Percentiles rank a stretch among this genome's conserved stretches.
Conservation (phyloP, 2,113 vertebrate genomes). For the Smithornis capensis region DNA sequence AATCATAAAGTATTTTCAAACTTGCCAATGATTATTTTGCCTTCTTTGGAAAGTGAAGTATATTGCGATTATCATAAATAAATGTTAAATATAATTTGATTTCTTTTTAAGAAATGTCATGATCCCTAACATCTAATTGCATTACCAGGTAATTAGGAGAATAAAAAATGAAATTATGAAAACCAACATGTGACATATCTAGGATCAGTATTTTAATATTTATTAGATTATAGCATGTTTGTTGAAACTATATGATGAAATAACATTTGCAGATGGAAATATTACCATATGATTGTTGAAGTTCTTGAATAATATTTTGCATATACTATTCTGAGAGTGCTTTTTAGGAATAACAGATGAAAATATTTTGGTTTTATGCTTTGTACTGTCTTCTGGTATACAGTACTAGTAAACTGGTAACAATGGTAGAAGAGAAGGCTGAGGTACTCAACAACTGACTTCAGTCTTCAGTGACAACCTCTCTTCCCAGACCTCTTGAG, state of each 20-base stretch:
- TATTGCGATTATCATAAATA: conserved; percentile 28
- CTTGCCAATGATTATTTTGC: neutral
- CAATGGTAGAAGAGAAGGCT: neutral
- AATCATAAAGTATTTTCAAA: neutral
- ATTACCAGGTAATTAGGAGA: neutral
- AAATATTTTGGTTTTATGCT: neutral
- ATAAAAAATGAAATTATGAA: neutral
- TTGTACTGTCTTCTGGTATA: neutral
- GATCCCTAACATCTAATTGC: neutral
- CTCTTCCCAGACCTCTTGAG: neutral
- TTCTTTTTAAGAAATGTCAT: conserved; percentile 30
- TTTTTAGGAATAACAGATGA: neutral
- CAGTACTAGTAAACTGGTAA: neutral
- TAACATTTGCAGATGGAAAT: neutral
- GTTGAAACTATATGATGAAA: neutral
- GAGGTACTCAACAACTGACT: neutral
- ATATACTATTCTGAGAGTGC: neutral
- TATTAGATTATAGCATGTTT: neutral
- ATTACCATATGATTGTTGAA: neutral
- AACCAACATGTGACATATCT: neutral
- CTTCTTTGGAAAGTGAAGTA: neutral
- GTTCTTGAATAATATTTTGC: neutral
- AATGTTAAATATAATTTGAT: conserved; percentile 17
- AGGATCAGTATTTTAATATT: neutral
- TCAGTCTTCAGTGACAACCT: neutral